These are phyloP conservation scores for Neocrepidodera transversa DNA, from an alignment of 2,888 invertebrate species.

Conservation along the genomic window DNA sequence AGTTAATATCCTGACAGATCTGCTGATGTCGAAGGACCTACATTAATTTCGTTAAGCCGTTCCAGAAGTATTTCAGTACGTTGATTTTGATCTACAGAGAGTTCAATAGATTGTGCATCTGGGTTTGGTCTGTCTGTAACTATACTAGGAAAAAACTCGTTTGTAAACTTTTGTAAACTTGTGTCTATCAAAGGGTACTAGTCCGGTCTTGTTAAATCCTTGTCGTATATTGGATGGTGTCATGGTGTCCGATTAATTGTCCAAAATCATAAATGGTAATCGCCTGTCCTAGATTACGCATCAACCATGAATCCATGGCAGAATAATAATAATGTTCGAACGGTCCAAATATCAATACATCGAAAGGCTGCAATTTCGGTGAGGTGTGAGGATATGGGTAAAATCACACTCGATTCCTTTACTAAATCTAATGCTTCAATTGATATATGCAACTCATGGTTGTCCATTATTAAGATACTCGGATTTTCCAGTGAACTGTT, in stretches of 20 bases:
- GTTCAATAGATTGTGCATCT: constrained; percentile 4
- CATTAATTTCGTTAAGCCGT: not conserved
- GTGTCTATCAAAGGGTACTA: not conserved
- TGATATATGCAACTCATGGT: too few relatives aligned
- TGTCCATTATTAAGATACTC: too few relatives aligned
- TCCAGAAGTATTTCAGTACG: constrained; percentile 6
- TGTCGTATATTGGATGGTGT: not conserved
- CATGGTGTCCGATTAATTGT: constrained; percentile 20
- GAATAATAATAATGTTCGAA: constrained; percentile 29
- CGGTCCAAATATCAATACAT: constrained; percentile 22
- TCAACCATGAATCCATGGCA: constrained; percentile 50
- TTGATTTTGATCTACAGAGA: constrained; percentile 8
- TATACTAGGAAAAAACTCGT: not conserved
- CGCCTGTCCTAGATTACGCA: too few relatives aligned
- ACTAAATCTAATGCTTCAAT: constrained; percentile 49
- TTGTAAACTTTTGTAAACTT: not conserved
- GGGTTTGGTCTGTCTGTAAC: constrained; percentile 1
- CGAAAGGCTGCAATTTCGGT: constrained; percentile 27
- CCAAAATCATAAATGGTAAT: constrained; percentile 24
- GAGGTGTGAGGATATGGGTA: constrained; percentile 50
- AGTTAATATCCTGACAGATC: not conserved
- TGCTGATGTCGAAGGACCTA: constrained; percentile 3
- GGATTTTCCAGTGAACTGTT: constrained; percentile 45
- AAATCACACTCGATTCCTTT: constrained; percentile 52
- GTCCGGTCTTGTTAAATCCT: not conserved